These are phyloP conservation scores for Otis tarda DNA, from an alignment of 2,113 vertebrate genomes.

Conservation along the genomic window DNA sequence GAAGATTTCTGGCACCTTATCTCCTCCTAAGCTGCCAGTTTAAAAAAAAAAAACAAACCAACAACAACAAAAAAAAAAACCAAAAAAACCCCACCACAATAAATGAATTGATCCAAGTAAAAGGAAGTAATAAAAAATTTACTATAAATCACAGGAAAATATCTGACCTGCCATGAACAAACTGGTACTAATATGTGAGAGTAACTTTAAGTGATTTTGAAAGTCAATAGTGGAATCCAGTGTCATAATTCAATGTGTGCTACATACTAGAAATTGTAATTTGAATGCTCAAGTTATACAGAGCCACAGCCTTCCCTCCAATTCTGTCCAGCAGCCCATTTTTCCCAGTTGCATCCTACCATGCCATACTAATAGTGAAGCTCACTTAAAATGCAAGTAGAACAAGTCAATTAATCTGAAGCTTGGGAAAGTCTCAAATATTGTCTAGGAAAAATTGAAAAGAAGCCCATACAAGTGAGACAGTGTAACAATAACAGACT, in stretches of 20 bases:
- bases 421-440: background rate
- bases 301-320: background rate
- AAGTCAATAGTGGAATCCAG: background rate
- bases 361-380: background rate
- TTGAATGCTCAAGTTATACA: background rate
- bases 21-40: background rate
- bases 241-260: background rate
- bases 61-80: background rate
- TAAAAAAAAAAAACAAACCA: background rate
- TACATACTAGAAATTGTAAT: background rate
- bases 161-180: background rate
- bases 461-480: background rate
- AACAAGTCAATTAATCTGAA: background rate
- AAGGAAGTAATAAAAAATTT: background rate
- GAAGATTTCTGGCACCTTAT: background rate
- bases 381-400: background rate
- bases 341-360: background rate
- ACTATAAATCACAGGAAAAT: background rate
- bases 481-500: background rate
- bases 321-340: background rate
- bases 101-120: background rate
- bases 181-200: background rate
- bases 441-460: background rate
- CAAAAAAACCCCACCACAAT: background rate
- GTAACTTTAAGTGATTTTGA: background rate